Base-by-base conservation (phyloP, 1,140 invertebrate species). In the Microplitis demolitor region DNA sequence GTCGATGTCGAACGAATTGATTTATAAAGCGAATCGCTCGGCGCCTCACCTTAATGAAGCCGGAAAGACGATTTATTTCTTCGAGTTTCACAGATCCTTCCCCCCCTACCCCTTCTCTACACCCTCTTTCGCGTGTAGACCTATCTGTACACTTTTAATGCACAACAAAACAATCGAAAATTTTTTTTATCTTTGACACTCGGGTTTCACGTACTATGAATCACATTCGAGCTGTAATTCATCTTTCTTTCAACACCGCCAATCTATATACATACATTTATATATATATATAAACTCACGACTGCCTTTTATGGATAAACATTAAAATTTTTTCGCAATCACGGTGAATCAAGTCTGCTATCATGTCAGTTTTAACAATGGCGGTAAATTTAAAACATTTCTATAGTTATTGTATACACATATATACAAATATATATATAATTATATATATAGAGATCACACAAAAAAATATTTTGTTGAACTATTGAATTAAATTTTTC, bases 21-120 rank as follows among this genome's bases (percentile, higher is more conserved):
- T 66, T 66, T 66, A 66, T 66, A 66, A 66, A 66, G 39, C 64
- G 64, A 66, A 66, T 51, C 64, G 64, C 3, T 66, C 64, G 64
- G 45, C 64, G 64, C 45, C 64, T 66, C 64, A 31, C 39, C 64
- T 45, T 74, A 74, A 74, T 74, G 68, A 74, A 71, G 69, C 61
- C 50, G 67, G 62, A 69, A 74, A 35, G 60, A 74, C 72, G 72
- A 66, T 74, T 74, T 74, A 70, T 70, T 74, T 69, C 62, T 31
- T n/a, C 62, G 37, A 45, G 58, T 72, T 72, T 61, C 51, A 60
- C 63, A 13, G 62, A 60, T 66, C 54, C 45, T 56, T 58, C 50
- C 39, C 11, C 39, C 66, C 54, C 45, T 56, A 39, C 50, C 39
- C 39, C 11, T 11, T 45, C 11, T 45, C 39, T 45, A 45, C 39